Percentiles rank a stretch among this genome's conserved stretches.
Conservation (phyloP, 2,888 invertebrate species). For the Trichopoda pennipes region DNA sequence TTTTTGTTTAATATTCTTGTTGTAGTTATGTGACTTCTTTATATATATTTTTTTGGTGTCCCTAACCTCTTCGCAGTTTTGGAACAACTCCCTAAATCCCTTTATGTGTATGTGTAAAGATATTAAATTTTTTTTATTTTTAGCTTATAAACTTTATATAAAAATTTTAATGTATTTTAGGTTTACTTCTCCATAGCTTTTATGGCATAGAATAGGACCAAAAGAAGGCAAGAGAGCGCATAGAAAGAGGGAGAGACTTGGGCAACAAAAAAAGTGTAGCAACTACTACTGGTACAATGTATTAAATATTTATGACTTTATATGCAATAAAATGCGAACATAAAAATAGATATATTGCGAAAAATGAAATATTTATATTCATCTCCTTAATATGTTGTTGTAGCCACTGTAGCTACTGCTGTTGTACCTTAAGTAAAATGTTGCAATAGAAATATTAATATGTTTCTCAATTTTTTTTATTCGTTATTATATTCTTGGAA, state of each 20-base stretch:
- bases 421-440: constrained; percentile 48
- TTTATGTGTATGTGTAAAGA: constrained; percentile 17
- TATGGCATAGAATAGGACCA: not conserved
- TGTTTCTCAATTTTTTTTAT: constrained; percentile 5
- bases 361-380: constrained; percentile 65
- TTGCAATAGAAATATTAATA: constrained; percentile 43
- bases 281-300: not conserved
- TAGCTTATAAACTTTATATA: constrained; percentile 20
- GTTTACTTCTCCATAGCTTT: not conserved
- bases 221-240: not conserved
- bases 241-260: not conserved
- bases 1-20: not conserved
- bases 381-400: constrained; percentile 33
- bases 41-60: not conserved
- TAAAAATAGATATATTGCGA: constrained; percentile 66
- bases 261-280: not conserved
- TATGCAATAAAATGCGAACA: constrained; percentile 68
- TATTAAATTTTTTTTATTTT: constrained; percentile 19
- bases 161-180: constrained; percentile 30
- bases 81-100: constrained; percentile 32
- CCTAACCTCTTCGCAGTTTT: not conserved
- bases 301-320: constrained; percentile 60
- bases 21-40: not conserved
- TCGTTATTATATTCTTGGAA: constrained; percentile 10
- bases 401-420: not conserved